These are phyloP conservation scores for Clarias platycephalus DNA, from an alignment of 2,797 vertebrate species.

Conservation along the genomic window DNA sequence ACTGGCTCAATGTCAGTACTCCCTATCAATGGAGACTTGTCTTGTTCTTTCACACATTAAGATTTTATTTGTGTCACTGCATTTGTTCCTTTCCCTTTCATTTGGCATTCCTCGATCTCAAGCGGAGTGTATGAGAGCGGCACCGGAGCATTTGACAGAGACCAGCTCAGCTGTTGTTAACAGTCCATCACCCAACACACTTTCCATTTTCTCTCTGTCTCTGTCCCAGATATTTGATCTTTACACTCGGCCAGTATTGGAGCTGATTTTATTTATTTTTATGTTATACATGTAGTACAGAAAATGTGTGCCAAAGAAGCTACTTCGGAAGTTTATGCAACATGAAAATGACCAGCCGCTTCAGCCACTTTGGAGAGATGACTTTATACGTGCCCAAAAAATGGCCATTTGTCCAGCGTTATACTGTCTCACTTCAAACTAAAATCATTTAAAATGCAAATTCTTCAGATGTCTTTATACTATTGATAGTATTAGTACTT, in stretches of 20 bases:
- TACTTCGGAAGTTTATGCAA: too few species aligned
- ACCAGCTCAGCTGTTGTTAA: constrained; percentile 28
- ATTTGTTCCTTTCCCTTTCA: constrained; percentile 7
- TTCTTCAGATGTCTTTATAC: too few species aligned
- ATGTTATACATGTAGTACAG: too few species aligned
- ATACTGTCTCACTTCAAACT: too few species aligned
- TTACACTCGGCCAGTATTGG: background rate
- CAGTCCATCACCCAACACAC: constrained; percentile 13
- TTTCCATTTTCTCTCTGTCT: background rate
- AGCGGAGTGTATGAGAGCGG: constrained; percentile 25
- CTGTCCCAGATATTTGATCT: background rate
- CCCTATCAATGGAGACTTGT: background rate
- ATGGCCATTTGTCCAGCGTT: too few species aligned
- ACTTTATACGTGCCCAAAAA: too few species aligned
- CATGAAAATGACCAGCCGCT: too few species aligned
- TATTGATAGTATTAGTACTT: too few species aligned
- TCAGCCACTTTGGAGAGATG: too few species aligned
- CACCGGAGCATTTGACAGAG: constrained; percentile 42
- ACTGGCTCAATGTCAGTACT: background rate
- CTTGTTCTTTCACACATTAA: constrained; percentile 14
- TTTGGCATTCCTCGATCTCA: constrained; percentile 1
- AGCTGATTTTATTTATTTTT: too few species aligned
- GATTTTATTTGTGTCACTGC: constrained; percentile 39
- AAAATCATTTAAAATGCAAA: too few species aligned
- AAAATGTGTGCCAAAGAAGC: too few species aligned